phyloP scores from a whole-genome alignment of 2,888 invertebrate genomes.

The Alviniconcha strummeri region DNA sequence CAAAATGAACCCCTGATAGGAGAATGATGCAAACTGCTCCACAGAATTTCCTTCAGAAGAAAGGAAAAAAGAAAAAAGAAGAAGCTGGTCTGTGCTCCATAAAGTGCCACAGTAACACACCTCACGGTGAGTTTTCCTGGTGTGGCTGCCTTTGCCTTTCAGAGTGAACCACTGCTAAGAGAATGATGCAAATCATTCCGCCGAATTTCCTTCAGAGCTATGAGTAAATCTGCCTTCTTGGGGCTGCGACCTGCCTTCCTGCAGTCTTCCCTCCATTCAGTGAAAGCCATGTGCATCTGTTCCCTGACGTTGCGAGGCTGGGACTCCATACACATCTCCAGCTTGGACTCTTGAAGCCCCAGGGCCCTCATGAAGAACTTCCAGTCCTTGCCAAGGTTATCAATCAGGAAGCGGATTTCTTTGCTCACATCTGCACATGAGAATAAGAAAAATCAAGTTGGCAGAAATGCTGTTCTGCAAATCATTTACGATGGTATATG shows the following conservation, averaged over 20 bases:
- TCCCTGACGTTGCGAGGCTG: conserved; percentile 50
- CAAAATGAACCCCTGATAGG: too few relatives aligned
- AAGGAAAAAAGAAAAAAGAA: too few relatives aligned
- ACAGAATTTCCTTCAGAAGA: too few relatives aligned
- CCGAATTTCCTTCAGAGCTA: conserved; percentile 15
- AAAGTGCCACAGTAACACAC: too few relatives aligned
- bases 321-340: conserved; percentile 47
- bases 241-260: neutral
- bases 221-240: neutral
- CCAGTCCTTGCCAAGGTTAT: conserved; percentile 54
- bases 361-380: conserved; percentile 54
- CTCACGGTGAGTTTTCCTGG: too few relatives aligned
- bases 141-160: too few relatives aligned
- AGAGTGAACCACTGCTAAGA: too few relatives aligned
- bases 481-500: neutral
- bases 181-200: conserved; percentile 25
- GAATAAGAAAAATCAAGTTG: neutral
- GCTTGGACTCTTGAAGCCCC: conserved; percentile 50
- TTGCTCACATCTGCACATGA: conserved; percentile 47
- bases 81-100: too few relatives aligned
- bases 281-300: conserved; percentile 53
- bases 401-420: conserved; percentile 50
- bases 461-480: too few relatives aligned
- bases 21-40: too few relatives aligned
- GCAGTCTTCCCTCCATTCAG: conserved; percentile 46